phyloP scores from a whole-genome alignment of 2,888 invertebrate species.

The Lamproptera curius region DNA sequence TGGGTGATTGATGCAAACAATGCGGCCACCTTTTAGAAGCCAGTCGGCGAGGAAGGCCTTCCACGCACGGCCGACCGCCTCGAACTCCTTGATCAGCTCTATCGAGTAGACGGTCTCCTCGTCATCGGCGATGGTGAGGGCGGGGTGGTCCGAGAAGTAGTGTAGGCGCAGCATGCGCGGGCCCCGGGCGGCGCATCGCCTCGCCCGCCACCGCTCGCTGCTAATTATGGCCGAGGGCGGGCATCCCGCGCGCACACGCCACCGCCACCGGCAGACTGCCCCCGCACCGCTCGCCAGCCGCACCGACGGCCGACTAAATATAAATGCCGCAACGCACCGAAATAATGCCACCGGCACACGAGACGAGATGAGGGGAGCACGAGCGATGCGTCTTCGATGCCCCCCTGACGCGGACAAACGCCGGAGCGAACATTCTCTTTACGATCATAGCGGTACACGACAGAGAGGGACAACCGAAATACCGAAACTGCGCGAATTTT shows the following conservation, averaged over 20 bases:
- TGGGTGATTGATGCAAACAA: slow-evolving; percentile 37
- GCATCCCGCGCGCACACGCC: slow-evolving; percentile 39
- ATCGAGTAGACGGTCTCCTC: slow-evolving; percentile 84
- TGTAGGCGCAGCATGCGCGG: slow-evolving; percentile 89
- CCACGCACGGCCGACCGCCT: slow-evolving; percentile 86
- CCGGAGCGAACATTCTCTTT: too few relatives aligned
- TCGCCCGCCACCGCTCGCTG: slow-evolving; percentile 72
- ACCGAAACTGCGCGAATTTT: too few relatives aligned
- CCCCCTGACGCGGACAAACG: too few relatives aligned
- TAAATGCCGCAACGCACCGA: slow-evolving; percentile 14
- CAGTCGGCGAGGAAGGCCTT: slow-evolving; percentile 86
- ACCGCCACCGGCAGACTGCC: slow-evolving; percentile 31
- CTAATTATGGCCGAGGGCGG: slow-evolving; percentile 62
- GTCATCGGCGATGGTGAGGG: slow-evolving; percentile 80
- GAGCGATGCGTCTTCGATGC: too few relatives aligned
- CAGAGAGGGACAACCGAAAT: too few relatives aligned
- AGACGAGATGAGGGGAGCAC: background rate
- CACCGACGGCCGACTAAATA: slow-evolving; percentile 22
- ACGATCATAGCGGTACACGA: too few relatives aligned
- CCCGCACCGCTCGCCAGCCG: slow-evolving; percentile 23
- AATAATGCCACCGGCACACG: slow-evolving; percentile 4
- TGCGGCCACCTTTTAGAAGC: slow-evolving; percentile 73
- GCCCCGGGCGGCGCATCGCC: slow-evolving; percentile 68
- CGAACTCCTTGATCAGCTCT: slow-evolving; percentile 93
- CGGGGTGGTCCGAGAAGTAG: slow-evolving; percentile 89